Evolutionary conservation across 1,140 invertebrate species (phyloP).

Genomic region (Diorhabda sublineata): DNA sequence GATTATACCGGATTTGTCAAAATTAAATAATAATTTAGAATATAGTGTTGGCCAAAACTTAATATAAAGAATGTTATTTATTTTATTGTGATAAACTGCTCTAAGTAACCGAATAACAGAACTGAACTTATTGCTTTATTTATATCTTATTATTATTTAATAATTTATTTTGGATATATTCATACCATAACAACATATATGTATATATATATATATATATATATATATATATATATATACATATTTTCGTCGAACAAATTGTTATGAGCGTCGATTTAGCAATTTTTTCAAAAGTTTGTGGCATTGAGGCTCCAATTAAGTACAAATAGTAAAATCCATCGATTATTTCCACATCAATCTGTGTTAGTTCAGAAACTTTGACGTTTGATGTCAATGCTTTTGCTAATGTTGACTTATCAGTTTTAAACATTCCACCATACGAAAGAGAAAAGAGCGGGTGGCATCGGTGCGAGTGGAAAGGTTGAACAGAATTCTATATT

Average conservation of each 20-base stretch:
- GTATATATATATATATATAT: too few species aligned
- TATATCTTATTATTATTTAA: too few species aligned
- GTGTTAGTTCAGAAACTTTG: conserved; percentile 12
- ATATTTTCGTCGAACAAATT: conserved; percentile 13
- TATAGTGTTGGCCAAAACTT: too few species aligned
- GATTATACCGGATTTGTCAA: too few species aligned
- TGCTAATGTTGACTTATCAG: conserved; percentile 11
- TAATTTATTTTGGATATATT: too few species aligned
- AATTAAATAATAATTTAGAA: too few species aligned
- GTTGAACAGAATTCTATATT: conserved; percentile 34
- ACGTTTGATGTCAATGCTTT: conserved; percentile 9
- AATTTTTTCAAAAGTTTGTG: conserved; percentile 27
- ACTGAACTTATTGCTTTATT: too few species aligned
- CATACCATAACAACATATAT: too few species aligned
- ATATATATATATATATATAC: too few species aligned
- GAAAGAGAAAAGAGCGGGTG: conserved; percentile 35
- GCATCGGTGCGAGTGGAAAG: conserved; percentile 39
- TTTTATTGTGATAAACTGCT: too few species aligned
- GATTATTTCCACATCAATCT: conserved; percentile 24
- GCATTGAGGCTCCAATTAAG: conserved; percentile 19
- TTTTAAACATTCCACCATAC: conserved; percentile 24
- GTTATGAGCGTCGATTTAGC: conserved; percentile 25
- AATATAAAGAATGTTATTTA: too few species aligned
- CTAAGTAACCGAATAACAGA: too few species aligned
- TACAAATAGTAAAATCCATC: conserved; percentile 26